phyloP scores from a whole-genome alignment of 2,797 vertebrate genomes.

The Furcifer pardalis region DNA sequence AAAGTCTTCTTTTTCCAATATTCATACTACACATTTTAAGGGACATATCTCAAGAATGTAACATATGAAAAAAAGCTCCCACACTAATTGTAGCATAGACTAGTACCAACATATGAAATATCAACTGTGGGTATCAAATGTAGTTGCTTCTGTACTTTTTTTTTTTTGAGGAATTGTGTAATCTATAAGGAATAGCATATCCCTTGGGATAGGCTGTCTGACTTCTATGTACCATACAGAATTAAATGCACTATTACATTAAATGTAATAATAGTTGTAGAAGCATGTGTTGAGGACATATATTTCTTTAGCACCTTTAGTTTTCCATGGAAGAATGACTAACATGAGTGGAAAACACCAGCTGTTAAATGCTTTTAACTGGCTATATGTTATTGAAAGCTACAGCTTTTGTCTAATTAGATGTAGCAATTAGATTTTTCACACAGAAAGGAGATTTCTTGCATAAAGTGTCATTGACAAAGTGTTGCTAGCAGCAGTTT shows the following conservation, averaged over 20 bases:
- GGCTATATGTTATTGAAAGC: neutral
- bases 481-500: neutral
- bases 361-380: neutral
- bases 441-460: conserved; percentile 18
- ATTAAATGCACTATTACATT: neutral
- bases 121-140: neutral
- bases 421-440: conserved; percentile 17
- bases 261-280: neutral
- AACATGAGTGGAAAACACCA: neutral
- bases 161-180: neutral
- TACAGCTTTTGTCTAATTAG: conserved; percentile 30
- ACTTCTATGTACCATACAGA: neutral
- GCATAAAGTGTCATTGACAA: neutral
- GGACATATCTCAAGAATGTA: neutral
- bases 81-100: neutral
- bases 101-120: neutral
- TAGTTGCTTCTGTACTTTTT: neutral
- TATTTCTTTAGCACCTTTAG: conserved; percentile 21
- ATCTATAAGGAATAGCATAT: neutral
- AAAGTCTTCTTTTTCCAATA: neutral
- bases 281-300: neutral
- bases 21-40: neutral
- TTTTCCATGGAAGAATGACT: neutral
- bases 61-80: neutral
- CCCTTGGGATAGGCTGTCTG: neutral